Evolutionary conservation across 2,797 vertebrate species (phyloP), one percentile per base, ranked within the genome.

Genomic region (Macroramphosus scolopax): DNA sequence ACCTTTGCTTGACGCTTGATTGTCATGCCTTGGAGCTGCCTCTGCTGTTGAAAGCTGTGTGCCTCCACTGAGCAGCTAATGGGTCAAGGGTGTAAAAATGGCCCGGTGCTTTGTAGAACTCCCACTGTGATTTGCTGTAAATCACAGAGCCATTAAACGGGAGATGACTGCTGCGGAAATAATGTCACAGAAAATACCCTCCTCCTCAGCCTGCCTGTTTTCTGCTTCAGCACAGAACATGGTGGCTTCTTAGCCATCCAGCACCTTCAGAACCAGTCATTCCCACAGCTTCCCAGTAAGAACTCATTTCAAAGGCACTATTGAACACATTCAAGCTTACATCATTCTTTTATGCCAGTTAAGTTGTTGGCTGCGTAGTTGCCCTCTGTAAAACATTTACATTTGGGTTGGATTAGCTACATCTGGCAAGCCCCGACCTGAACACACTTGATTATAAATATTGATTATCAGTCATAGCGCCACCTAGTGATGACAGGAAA

Each of bases 111-210:
- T 46, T 5, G 5, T 39, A 9, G 34, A 51, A 41, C 47, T 63
- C 68, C 54, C 5, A 7, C 28, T 38, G 62, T 57, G 64, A 32
- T 12, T 56, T 61, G 53, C 29, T 61, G 67, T 66, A 73, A 80
- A 78, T 80, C 41, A 63, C 46, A 30, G 57, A 68, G 56, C 68
- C 63, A 75, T 81, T 72, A 77, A 55, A 68, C 1, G 14, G 42
- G 20, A 52, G 56, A 68, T 60, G 64, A 69, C 51, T 22, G 40
- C 53, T 32, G 30, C 5, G 39, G 42, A 72, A 62, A 74, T 58
- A 66, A 16, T 41, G 48, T 17, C 42, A 40, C 5, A 16, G 36
- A 33, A 51, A 56, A 29, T 13, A 7, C 16, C 16, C 30, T 28
- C 18, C 29, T 25, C 25, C 17, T 51, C 45, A 42, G 22, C 32